Conservation (phyloP, 2,113 vertebrate genomes). For the Otis tarda region DNA sequence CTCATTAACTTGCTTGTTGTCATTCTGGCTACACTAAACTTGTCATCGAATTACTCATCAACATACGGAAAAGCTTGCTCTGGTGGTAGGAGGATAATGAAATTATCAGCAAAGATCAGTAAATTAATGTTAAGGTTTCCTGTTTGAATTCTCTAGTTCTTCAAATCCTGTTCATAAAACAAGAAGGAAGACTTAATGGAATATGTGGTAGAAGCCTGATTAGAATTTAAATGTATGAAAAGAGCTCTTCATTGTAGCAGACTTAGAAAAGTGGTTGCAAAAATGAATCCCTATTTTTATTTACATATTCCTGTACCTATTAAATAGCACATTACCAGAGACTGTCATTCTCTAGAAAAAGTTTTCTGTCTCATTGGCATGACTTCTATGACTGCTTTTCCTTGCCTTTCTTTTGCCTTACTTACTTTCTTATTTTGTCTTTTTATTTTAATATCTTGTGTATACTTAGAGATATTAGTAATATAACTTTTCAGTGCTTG, state of each 20-base stretch:
- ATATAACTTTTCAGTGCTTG: neutral
- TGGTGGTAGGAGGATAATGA: neutral
- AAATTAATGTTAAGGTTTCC: neutral
- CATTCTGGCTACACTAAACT: neutral
- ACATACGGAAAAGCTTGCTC: neutral
- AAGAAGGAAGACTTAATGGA: neutral
- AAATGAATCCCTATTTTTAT: neutral
- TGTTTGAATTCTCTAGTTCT: neutral
- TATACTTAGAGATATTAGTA: neutral
- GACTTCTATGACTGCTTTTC: neutral
- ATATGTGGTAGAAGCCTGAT: neutral
- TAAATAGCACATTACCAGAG: neutral
- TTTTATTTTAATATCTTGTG: neutral
- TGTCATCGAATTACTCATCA: neutral
- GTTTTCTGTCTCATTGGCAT: neutral
- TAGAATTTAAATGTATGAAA: neutral
- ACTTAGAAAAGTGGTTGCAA: neutral
- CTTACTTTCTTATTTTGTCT: neutral
- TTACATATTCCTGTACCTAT: neutral
- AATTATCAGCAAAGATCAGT: constrained; percentile 1
- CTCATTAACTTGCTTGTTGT: neutral
- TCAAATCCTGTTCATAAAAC: neutral
- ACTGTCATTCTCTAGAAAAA: neutral
- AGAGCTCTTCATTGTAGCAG: neutral
- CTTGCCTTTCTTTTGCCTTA: neutral